Conservation (phyloP, 2,113 vertebrate genomes). For the Dinomys branickii region DNA sequence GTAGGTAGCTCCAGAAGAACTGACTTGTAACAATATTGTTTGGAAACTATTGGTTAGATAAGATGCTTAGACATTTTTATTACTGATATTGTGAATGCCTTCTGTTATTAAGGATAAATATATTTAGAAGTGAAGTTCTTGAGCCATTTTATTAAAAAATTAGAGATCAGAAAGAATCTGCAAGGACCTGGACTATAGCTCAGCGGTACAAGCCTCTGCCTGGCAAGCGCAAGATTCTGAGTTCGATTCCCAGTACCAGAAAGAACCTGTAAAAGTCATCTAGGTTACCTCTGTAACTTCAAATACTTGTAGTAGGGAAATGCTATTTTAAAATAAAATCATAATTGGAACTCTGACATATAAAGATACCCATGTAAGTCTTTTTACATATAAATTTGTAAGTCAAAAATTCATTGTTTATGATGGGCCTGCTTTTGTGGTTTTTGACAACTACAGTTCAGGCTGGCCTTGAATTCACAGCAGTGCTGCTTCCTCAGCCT, state of each 20-base stretch:
- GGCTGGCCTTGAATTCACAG: too few relatives aligned
- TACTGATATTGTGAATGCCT: neutral
- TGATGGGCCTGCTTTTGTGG: too few relatives aligned
- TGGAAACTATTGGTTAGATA: neutral
- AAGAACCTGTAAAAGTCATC: neutral
- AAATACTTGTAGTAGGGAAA: neutral
- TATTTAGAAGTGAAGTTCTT: neutral
- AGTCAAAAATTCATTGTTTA: neutral
- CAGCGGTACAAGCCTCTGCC: too few relatives aligned
- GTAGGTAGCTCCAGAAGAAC: neutral
- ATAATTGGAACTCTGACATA: neutral
- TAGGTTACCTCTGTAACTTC: neutral
- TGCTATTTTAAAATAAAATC: constrained; percentile 41
- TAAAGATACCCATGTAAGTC: neutral
- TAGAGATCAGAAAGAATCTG: neutral
- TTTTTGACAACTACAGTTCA: too few relatives aligned
- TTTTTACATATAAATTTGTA: neutral
- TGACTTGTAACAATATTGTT: neutral
- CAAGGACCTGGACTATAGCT: too few relatives aligned
- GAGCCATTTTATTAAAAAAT: constrained; percentile 22
- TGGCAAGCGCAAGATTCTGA: too few relatives aligned
- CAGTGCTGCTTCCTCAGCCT: too few relatives aligned
- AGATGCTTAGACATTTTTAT: neutral
- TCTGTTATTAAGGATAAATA: neutral
- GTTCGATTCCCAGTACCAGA: neutral